These are phyloP conservation scores for Lithophane ornitopus DNA, from an alignment of 2,888 invertebrate species.

Conservation along the genomic window DNA sequence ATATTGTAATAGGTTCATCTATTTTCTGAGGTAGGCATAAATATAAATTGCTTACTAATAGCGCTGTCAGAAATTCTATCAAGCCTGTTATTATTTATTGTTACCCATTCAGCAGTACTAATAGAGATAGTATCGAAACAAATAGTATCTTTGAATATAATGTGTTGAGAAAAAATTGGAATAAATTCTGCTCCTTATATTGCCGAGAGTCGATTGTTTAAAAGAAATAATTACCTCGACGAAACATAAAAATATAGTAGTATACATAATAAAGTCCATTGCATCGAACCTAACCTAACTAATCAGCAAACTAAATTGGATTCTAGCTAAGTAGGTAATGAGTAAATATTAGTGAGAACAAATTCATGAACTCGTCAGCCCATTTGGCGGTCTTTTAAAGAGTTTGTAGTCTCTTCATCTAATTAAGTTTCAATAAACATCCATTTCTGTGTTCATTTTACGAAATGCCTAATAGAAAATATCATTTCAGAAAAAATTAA, in stretches of 20 bases:
- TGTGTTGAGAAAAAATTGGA: background rate
- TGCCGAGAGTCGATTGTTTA: background rate
- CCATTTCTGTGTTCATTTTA: background rate
- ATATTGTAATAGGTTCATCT: background rate
- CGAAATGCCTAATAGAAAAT: background rate
- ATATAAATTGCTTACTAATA: slow-evolving; percentile 6
- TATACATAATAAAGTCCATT: background rate
- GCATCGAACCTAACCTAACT: background rate
- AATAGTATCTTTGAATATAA: background rate
- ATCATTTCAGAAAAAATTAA: too few relatives aligned
- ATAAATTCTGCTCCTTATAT: background rate
- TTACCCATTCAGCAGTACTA: background rate
- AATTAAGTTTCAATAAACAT: background rate
- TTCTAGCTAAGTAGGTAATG: background rate
- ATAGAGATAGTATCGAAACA: background rate
- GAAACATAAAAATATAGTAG: too few relatives aligned
- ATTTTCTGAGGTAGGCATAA: background rate
- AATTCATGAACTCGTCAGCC: background rate
- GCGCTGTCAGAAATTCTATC: slow-evolving; percentile 6
- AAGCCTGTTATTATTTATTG: slow-evolving; percentile 1
- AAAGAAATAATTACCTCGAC: background rate
- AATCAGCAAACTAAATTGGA: background rate
- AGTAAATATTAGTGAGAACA: slow-evolving; percentile 1
- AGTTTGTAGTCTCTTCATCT: background rate
- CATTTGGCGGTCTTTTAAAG: background rate